Evolutionary conservation across 1,140 invertebrate species (phyloP).

Genomic region (Scaptomyza montana): DNA sequence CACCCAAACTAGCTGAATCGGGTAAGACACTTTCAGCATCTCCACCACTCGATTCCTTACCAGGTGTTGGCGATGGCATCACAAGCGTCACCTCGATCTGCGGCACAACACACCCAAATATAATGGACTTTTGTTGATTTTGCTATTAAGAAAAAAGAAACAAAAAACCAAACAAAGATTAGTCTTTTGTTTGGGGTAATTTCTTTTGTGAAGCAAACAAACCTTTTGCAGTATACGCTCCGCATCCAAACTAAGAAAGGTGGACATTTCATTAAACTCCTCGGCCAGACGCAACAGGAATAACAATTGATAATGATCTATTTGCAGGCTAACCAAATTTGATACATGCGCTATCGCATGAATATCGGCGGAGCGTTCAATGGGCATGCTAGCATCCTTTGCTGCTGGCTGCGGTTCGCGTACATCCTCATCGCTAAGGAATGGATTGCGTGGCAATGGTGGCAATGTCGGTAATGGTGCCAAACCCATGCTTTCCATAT

Average conservation of each 20-base stretch:
- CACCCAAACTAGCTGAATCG: slow-evolving; percentile 91
- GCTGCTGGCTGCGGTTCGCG: slow-evolving; percentile 23
- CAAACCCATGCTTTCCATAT: slow-evolving; percentile 67
- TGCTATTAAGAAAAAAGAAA: slow-evolving; percentile 51
- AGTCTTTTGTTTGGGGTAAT: neutral
- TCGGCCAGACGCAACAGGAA: slow-evolving; percentile 94
- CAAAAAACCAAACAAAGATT: neutral
- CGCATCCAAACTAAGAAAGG: slow-evolving; percentile 92
- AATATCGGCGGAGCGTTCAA: slow-evolving; percentile 85
- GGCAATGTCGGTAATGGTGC: slow-evolving; percentile 56
- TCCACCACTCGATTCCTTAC: slow-evolving; percentile 91
- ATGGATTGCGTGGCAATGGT: slow-evolving; percentile 75
- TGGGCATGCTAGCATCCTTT: slow-evolving; percentile 26
- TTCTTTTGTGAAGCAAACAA: too few relatives aligned
- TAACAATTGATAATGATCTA: slow-evolving; percentile 96
- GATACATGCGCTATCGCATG: slow-evolving; percentile 90
- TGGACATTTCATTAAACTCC: slow-evolving; percentile 90
- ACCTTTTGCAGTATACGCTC: slow-evolving; percentile 87
- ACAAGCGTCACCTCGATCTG: slow-evolving; percentile 94
- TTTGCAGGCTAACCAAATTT: slow-evolving; percentile 92
- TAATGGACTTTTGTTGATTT: slow-evolving; percentile 86
- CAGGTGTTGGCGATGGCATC: slow-evolving; percentile 91
- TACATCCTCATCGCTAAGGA: slow-evolving; percentile 76
- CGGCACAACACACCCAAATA: slow-evolving; percentile 90
- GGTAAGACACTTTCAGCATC: slow-evolving; percentile 92